phyloP scores from a whole-genome alignment of 1,140 invertebrate genomes.

The Theocolax elegans region DNA sequence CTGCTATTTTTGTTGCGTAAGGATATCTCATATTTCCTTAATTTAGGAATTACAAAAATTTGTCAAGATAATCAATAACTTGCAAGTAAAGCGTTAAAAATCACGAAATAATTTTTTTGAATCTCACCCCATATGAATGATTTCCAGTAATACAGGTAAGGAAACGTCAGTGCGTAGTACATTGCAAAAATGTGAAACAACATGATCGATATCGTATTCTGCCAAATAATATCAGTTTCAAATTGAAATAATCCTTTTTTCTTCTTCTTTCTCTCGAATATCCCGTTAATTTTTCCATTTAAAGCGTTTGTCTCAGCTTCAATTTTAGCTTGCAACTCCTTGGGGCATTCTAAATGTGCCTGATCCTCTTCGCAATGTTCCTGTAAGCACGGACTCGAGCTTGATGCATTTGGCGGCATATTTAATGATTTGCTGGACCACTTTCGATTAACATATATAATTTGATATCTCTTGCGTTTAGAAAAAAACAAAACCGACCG shows the following conservation, averaged over 20 bases:
- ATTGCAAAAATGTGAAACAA: slow-evolving; percentile 22
- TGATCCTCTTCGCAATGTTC: slow-evolving; percentile 10
- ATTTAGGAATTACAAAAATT: too few species aligned
- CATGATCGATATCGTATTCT: slow-evolving; percentile 33
- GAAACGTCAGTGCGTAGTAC: slow-evolving; percentile 32
- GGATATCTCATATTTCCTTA: too few species aligned
- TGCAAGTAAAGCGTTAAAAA: too few species aligned
- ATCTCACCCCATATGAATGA: slow-evolving; percentile 36
- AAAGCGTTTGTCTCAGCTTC: slow-evolving; percentile 15
- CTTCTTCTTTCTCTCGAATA: background rate
- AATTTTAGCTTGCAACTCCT: slow-evolving; percentile 34
- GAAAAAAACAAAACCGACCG: too few species aligned
- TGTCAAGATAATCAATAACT: too few species aligned
- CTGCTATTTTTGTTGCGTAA: too few species aligned
- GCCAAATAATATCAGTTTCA: slow-evolving; percentile 41
- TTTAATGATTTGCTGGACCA: too few species aligned
- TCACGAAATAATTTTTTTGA: slow-evolving; percentile 11
- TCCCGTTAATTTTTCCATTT: background rate
- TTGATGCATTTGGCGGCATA: slow-evolving; percentile 43
- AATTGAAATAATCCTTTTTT: slow-evolving; percentile 25
- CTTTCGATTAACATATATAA: too few species aligned
- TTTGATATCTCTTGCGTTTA: too few species aligned
- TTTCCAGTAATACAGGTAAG: background rate
- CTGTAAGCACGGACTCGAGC: slow-evolving; percentile 12
- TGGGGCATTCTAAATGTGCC: slow-evolving; percentile 23